A percentile compares a stretch with the other conserved stretches of the same genome.
Conservation (phyloP, 2,113 vertebrate species). For the Gobiocypris rarus region DNA sequence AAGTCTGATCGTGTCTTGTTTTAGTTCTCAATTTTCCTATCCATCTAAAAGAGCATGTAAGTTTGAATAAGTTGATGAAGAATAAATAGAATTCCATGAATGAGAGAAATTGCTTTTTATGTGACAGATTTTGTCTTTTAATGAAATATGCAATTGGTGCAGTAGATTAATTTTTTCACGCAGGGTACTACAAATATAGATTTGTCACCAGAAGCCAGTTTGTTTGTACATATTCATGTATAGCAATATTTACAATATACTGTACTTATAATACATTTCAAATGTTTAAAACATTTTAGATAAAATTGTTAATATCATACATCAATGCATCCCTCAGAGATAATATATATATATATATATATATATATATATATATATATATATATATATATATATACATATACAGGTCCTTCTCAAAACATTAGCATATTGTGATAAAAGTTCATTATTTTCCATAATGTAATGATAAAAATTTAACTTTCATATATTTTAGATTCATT, state of each 20-base stretch:
- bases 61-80: background rate
- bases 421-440: no score
- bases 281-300: background rate
- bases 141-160: background rate
- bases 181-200: background rate
- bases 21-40: conserved; percentile 26
- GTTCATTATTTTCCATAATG: no score
- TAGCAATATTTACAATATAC: background rate
- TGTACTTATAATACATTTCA: background rate
- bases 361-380: no score
- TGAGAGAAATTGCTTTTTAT: background rate
- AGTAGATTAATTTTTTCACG: background rate
- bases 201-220: background rate
- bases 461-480: no score
- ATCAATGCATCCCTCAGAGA: no score
- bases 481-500: no score
- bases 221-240: no score
- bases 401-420: no score
- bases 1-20: conserved; percentile 22
- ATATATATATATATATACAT: no score
- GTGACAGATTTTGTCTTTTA: background rate
- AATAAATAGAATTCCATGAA: background rate
- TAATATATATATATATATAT: no score
- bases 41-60: background rate
- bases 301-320: background rate